phyloP scores from a whole-genome alignment of 2,888 invertebrate genomes.

The Idaea straminata region DNA sequence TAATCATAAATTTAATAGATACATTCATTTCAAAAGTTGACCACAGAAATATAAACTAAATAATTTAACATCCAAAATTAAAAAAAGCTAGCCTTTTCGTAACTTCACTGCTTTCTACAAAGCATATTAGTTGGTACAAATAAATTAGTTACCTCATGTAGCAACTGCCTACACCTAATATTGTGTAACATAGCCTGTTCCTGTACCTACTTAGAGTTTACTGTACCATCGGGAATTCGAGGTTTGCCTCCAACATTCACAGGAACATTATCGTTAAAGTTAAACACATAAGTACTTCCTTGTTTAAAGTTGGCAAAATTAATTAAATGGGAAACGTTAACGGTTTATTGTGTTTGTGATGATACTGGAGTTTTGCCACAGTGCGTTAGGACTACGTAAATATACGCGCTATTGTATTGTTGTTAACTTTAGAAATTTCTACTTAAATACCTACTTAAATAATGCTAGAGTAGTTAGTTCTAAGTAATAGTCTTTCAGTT shows the following conservation, averaged over 20 bases:
- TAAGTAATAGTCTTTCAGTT: no score
- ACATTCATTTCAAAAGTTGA: no score
- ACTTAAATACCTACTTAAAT: background rate
- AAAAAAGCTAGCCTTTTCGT: no score
- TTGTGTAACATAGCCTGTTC: conserved; percentile 17
- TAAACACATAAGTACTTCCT: conserved; percentile 38
- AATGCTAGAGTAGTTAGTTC: no score
- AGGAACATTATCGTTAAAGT: conserved; percentile 39
- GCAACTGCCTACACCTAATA: conserved; percentile 6
- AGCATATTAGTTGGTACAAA: background rate
- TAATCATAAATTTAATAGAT: no score
- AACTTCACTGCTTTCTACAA: no score
- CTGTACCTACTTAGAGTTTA: conserved; percentile 22
- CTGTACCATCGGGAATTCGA: conserved; percentile 27
- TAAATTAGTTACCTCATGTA: conserved; percentile 2
- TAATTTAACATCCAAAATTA: no score
- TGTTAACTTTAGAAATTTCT: background rate
- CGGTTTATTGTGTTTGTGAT: background rate
- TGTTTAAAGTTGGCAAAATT: conserved; percentile 26
- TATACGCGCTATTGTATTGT: background rate
- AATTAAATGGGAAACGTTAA: conserved; percentile 13
- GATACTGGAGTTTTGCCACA: background rate
- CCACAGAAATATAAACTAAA: no score
- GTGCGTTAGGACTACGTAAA: background rate
- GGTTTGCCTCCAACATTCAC: conserved; percentile 30